phyloP scores from a whole-genome alignment of 35 echinoderm and acorn worm genomes.

The Diadema setosum region DNA sequence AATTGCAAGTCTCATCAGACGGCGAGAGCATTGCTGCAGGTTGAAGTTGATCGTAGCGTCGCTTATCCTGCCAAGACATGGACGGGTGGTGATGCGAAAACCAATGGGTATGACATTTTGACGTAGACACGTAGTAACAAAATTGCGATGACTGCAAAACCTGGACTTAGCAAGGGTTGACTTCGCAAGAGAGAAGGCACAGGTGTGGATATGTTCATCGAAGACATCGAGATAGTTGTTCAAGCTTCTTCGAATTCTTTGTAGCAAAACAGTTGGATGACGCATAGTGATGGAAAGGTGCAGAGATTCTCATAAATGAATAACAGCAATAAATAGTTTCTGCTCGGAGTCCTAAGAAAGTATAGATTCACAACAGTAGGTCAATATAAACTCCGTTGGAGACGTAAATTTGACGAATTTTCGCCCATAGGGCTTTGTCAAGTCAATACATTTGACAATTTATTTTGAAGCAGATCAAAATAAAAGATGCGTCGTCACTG shows the following conservation, averaged over 20 bases:
- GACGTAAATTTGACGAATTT: too few species aligned
- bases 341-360: too few species aligned
- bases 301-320: background rate
- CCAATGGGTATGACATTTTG: background rate
- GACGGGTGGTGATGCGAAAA: background rate
- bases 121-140: background rate
- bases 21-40: background rate
- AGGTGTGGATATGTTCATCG: background rate
- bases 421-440: too few species aligned
- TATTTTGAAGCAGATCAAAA: too few species aligned
- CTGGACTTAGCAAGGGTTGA: background rate
- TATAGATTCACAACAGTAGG: too few species aligned
- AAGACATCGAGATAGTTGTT: background rate
- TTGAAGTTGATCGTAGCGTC: background rate
- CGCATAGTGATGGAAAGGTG: background rate
- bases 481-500: too few species aligned
- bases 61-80: background rate
- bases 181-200: background rate
- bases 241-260: background rate
- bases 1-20: background rate
- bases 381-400: too few species aligned
- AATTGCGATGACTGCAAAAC: background rate
- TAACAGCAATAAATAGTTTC: too few species aligned
- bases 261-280: background rate
- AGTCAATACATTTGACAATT: too few species aligned